Percentiles rank a stretch among this genome's conserved stretches.
phyloP scores from a whole-genome alignment of 2,113 vertebrate genomes.

The Sciurus niger region DNA sequence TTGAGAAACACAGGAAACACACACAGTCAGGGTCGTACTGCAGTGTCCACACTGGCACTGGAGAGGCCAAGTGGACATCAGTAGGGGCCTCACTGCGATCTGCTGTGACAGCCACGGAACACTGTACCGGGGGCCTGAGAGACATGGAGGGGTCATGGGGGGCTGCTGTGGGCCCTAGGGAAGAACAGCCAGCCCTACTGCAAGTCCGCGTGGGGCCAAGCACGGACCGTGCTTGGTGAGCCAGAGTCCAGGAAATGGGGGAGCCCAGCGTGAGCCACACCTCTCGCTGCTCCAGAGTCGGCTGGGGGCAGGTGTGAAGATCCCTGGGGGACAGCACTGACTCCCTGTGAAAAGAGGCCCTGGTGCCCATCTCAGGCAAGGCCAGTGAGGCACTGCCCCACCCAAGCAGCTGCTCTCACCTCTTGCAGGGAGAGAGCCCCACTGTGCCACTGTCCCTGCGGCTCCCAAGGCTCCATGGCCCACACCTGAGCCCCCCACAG shows the following conservation, averaged over 20 bases:
- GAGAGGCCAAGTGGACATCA: no score
- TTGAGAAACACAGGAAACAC: conserved; percentile 83
- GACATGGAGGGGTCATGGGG: neutral
- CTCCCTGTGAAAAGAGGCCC: neutral
- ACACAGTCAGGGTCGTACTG: neutral
- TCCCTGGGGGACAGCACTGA: neutral
- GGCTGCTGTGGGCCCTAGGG: no score
- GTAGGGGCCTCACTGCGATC: no score
- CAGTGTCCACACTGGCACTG: neutral
- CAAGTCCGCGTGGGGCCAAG: neutral
- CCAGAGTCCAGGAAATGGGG: neutral
- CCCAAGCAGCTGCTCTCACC: neutral
- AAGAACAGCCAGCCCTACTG: no score
- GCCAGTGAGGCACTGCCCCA: conserved; percentile 27
- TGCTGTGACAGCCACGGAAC: neutral
- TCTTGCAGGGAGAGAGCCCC: conserved; percentile 57
- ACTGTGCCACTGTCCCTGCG: neutral
- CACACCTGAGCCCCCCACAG: conserved; percentile 74
- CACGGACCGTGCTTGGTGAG: neutral
- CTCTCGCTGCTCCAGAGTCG: neutral
- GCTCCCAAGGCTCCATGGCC: neutral
- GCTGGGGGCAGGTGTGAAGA: no score
- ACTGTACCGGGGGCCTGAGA: accelerated
- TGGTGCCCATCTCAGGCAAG: neutral
- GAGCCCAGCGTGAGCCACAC: accelerated